Evolutionary conservation across 1,140 invertebrate species (phyloP).

Genomic region (Aporrectodea caliginosa): DNA sequence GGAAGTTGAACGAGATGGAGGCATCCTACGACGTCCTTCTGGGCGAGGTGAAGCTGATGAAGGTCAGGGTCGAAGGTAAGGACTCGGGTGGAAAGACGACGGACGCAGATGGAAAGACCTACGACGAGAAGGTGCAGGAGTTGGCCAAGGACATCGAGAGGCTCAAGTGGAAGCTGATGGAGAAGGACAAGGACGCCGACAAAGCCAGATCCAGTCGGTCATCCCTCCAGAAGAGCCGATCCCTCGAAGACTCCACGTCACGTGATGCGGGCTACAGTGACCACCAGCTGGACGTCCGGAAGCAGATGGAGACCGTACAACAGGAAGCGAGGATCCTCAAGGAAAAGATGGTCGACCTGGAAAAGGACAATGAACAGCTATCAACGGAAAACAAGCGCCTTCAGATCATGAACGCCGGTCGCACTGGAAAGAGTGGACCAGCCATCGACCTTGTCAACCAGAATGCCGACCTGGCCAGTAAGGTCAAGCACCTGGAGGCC

Average conservation of each 20-base stretch:
- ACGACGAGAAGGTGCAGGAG: not conserved
- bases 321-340: not conserved
- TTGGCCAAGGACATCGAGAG: not conserved
- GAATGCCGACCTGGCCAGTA: constrained; percentile 43
- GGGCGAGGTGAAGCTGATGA: not conserved
- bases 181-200: not conserved
- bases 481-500: constrained; percentile 37
- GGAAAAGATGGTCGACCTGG: not conserved
- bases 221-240: not conserved
- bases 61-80: not conserved
- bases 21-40: not conserved
- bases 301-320: not conserved
- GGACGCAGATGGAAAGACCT: not conserved
- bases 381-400: not conserved
- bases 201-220: not conserved
- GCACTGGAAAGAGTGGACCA: not conserved
- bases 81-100: not conserved
- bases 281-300: not conserved
- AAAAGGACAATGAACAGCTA: not conserved
- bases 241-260: not conserved
- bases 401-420: not conserved
- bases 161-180: not conserved
- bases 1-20: not conserved
- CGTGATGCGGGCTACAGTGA: not conserved
- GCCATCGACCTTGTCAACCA: constrained; percentile 45